phyloP scores from a whole-genome alignment of 2,797 vertebrate genomes.

The Novumbra hubbsi region DNA sequence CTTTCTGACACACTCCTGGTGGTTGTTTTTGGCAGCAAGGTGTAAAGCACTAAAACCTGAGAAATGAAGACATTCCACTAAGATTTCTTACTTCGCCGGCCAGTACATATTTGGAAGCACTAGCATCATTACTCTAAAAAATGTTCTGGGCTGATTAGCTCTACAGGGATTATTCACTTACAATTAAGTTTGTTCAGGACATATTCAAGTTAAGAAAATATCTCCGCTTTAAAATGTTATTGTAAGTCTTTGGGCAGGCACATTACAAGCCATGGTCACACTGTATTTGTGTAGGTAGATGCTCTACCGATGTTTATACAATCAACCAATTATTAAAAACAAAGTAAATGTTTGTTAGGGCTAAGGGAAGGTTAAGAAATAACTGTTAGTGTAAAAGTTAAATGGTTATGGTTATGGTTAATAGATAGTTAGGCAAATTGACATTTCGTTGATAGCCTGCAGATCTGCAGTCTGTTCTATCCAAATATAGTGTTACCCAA shows the following conservation, averaged over 20 bases:
- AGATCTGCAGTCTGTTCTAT: too few species aligned
- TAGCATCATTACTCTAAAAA: background rate
- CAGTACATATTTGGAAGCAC: background rate
- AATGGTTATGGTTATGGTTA: too few species aligned
- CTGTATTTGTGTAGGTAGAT: too few species aligned
- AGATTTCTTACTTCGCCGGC: background rate
- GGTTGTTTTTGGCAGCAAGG: conserved; percentile 91
- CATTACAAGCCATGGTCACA: background rate
- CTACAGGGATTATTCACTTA: background rate
- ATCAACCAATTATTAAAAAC: too few species aligned
- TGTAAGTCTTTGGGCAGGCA: background rate
- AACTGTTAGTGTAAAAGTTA: too few species aligned
- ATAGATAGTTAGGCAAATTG: too few species aligned
- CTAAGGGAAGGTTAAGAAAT: too few species aligned
- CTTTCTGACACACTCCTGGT: conserved; percentile 85
- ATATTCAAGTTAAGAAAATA: background rate
- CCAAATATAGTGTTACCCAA: too few species aligned
- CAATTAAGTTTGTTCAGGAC: background rate
- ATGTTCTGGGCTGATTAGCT: background rate
- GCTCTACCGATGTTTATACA: too few species aligned
- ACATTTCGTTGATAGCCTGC: too few species aligned
- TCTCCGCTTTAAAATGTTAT: background rate
- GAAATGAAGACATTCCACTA: background rate
- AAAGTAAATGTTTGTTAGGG: too few species aligned
- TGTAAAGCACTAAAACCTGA: conserved; percentile 89